These are phyloP conservation scores for Drosophila helvetica DNA, from an alignment of 2,888 invertebrate genomes.

Conservation along the genomic window DNA sequence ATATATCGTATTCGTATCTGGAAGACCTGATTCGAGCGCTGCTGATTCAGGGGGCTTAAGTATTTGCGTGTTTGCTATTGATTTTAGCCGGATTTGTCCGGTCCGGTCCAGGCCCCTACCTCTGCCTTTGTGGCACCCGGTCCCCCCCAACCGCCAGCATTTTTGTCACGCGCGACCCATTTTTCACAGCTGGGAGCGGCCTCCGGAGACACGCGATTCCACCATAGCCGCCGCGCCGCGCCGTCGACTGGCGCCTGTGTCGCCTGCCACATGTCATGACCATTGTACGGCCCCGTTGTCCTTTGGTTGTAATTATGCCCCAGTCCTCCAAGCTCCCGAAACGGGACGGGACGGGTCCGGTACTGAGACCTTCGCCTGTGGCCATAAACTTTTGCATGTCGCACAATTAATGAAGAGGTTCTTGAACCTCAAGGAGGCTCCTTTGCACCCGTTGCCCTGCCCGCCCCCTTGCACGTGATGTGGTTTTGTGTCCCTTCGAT, in stretches of 20 bases:
- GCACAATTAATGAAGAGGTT: conserved; percentile 24
- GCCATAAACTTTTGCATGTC: conserved; percentile 22
- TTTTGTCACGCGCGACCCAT: conserved; percentile 67
- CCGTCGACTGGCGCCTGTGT: conserved; percentile 44
- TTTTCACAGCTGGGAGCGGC: conserved; percentile 65
- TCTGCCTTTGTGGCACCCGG: neutral
- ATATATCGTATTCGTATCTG: conserved; percentile 25
- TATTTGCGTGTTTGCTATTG: conserved; percentile 66
- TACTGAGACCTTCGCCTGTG: conserved; percentile 8
- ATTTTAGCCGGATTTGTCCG: conserved; percentile 72
- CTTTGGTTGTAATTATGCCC: conserved; percentile 42
- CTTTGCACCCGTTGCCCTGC: conserved; percentile 4
- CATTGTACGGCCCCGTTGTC: conserved; percentile 25
- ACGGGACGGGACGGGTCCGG: neutral
- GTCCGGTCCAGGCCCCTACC: conserved; percentile 38
- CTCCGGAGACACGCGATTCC: conserved; percentile 61
- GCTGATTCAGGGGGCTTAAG: conserved; percentile 59
- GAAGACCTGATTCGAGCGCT: conserved; percentile 17
- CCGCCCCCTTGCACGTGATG: conserved; percentile 41
- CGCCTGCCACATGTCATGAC: conserved; percentile 34
- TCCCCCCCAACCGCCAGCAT: neutral
- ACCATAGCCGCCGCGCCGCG: conserved; percentile 45
- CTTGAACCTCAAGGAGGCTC: conserved; percentile 25
- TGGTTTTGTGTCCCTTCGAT: conserved; percentile 21
- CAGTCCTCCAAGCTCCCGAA: neutral